Evolutionary conservation across 2,888 invertebrate genomes (phyloP).

Genomic region (Platerodrilus igneus): DNA sequence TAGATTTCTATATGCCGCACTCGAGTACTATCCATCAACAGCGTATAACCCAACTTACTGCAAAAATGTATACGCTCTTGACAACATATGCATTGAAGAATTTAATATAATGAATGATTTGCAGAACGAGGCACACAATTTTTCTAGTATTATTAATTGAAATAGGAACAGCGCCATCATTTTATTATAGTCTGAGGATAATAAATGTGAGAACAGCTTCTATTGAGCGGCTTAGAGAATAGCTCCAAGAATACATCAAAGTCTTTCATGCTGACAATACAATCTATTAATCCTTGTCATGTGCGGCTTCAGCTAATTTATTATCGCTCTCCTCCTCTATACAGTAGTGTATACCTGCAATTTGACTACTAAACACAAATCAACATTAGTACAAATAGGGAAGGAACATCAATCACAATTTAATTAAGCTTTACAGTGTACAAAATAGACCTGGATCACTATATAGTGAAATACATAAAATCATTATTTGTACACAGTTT

Average conservation of each 20-base stretch:
- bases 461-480: no score
- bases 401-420: constrained; percentile 43
- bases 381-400: constrained; percentile 39
- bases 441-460: no score
- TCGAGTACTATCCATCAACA: no score
- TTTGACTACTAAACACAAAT: constrained; percentile 39
- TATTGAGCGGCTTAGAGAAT: constrained; percentile 43
- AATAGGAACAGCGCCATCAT: constrained; percentile 22
- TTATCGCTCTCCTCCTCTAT: constrained; percentile 38
- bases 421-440: no score
- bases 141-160: no score
- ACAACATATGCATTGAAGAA: no score
- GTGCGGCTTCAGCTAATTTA: constrained; percentile 45
- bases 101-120: no score
- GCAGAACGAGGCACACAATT: no score
- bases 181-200: constrained; percentile 36
- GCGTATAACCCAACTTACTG: no score
- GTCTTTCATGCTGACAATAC: constrained; percentile 46
- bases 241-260: constrained; percentile 45
- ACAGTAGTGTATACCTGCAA: constrained; percentile 32
- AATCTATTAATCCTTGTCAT: constrained; percentile 48
- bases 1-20: no score
- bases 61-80: no score
- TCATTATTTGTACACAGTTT: no score
- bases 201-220: constrained; percentile 46